Percentiles rank a stretch among this genome's conserved stretches.
Conservation (phyloP, 2,888 invertebrate species). For the Andrena haemorrhoa region DNA sequence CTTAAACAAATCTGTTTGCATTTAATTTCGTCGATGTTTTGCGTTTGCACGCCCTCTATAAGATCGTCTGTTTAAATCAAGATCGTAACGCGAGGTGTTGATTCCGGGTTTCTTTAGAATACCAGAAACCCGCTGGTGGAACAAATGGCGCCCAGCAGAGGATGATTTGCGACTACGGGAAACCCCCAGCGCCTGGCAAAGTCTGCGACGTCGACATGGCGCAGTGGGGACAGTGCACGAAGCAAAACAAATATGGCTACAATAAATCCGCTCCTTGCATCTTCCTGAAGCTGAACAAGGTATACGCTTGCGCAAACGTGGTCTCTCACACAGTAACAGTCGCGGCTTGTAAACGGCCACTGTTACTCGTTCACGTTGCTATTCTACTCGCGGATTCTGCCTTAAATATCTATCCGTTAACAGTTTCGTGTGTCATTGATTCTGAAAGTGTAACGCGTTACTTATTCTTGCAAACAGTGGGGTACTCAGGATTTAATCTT, state of each 20-base stretch:
- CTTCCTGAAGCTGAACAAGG: conserved; percentile 98
- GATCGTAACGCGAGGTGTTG: neutral
- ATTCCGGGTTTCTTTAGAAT: conserved; percentile 49
- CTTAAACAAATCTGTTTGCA: neutral
- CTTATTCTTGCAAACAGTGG: no score
- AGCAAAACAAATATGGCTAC: conserved; percentile 93
- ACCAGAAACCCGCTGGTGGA: conserved; percentile 46
- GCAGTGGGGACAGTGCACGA: conserved; percentile 91
- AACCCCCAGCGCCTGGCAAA: conserved; percentile 88
- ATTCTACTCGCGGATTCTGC: neutral
- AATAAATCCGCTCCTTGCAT: conserved; percentile 96
- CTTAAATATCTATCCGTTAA: no score
- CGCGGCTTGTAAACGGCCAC: neutral
- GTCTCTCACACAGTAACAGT: neutral
- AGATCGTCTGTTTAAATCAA: neutral
- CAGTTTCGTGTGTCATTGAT: no score
- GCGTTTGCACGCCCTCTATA: neutral
- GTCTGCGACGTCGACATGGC: conserved; percentile 93
- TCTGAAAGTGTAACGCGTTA: no score
- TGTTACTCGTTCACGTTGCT: neutral
- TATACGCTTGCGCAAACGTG: conserved; percentile 81
- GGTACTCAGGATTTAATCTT: no score
- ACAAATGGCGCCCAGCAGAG: conserved; percentile 86
- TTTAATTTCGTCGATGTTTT: neutral
- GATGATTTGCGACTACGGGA: conserved; percentile 89